Evolutionary conservation across 2,113 vertebrate species (phyloP).

Genomic region (Chelonoidis abingdonii): DNA sequence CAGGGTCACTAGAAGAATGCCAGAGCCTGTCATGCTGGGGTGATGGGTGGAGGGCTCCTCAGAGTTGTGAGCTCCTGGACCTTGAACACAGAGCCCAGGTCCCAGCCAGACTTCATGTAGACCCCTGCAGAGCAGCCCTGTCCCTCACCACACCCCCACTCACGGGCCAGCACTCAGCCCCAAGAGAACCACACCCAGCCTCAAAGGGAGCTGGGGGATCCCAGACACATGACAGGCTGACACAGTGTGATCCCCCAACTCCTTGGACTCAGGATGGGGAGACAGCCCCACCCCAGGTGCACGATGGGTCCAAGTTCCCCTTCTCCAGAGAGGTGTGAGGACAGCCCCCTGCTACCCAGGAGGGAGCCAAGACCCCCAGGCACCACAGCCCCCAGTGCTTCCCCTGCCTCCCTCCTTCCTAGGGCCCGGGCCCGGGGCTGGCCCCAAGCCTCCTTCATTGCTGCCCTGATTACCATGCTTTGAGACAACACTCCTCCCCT

Average conservation of each 20-base stretch:
- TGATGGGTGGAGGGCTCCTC: accelerated
- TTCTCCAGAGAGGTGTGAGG: background rate
- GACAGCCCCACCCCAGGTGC: background rate
- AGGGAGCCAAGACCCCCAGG: background rate
- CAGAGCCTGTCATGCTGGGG: background rate
- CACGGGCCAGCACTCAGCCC: accelerated
- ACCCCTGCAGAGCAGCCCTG: too few relatives aligned
- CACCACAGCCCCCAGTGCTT: background rate
- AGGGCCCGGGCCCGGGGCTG: background rate
- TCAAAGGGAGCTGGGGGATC: too few relatives aligned
- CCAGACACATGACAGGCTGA: too few relatives aligned
- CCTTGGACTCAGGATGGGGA: too few relatives aligned
- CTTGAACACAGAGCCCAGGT: accelerated
- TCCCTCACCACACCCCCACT: accelerated
- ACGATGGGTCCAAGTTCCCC: background rate
- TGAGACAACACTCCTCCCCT: background rate
- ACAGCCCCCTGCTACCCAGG: too few relatives aligned
- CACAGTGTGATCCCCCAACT: too few relatives aligned
- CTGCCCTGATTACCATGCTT: background rate
- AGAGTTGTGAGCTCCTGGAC: accelerated
- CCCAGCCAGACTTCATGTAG: too few relatives aligned
- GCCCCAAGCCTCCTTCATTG: background rate
- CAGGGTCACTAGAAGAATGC: too few relatives aligned
- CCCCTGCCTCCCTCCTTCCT: background rate
- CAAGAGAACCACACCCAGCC: background rate